These are phyloP conservation scores for Pseudorasbora parva DNA, from an alignment of 2,113 vertebrate genomes.

Conservation along the genomic window DNA sequence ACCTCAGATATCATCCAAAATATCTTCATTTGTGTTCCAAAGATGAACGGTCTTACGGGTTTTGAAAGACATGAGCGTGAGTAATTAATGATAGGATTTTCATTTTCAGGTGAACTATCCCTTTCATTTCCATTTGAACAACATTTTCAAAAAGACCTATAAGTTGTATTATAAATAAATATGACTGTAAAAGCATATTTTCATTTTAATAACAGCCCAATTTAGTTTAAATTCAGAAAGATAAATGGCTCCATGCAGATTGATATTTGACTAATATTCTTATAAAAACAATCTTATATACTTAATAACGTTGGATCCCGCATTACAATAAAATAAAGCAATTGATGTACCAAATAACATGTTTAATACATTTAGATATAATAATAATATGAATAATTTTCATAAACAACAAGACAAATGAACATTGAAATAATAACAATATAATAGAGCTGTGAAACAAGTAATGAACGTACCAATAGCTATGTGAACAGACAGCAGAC, in stretches of 20 bases:
- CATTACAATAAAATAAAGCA: neutral
- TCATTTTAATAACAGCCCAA: neutral
- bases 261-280: neutral
- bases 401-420: neutral
- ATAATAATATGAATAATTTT: neutral
- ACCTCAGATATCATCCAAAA: no score
- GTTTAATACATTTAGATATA: neutral
- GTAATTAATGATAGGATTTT: no score
- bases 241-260: neutral
- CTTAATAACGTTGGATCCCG: neutral
- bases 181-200: neutral
- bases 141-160: neutral
- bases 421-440: neutral
- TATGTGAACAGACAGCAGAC: constrained; percentile 83
- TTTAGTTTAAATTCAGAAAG: no score
- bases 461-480: constrained; percentile 79
- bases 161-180: neutral
- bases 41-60: no score
- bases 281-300: neutral
- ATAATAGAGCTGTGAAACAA: neutral
- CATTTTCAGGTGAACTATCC: no score
- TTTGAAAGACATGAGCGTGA: no score
- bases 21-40: no score
- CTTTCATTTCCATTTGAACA: no score
- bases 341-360: neutral